Evolutionary conservation across 2,113 vertebrate genomes (phyloP).

Genomic region (Probosciger aterrimus): DNA sequence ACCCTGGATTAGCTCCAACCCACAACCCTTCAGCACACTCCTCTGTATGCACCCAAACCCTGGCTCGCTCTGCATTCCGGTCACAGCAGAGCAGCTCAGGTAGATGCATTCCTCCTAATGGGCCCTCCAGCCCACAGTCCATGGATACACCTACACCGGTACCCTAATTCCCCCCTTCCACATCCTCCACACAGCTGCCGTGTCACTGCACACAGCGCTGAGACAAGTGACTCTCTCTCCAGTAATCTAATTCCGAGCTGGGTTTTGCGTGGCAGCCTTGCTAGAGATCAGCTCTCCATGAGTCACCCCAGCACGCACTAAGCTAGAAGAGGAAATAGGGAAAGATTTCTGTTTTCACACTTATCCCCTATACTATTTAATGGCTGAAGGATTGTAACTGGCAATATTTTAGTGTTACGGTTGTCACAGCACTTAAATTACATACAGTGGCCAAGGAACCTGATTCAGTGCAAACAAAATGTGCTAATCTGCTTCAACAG

Average conservation of each 20-base stretch:
- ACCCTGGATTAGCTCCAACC: neutral
- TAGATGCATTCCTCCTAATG: neutral
- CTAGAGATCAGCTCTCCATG: neutral
- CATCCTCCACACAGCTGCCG: fast-evolving
- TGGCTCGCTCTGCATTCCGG: neutral
- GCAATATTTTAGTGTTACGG: neutral
- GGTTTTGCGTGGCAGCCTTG: neutral
- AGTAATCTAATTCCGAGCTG: fast-evolving
- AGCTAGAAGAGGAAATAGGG: neutral
- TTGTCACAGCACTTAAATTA: neutral
- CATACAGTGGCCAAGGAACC: neutral
- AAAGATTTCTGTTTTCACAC: neutral
- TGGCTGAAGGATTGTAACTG: neutral
- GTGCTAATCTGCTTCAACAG: neutral
- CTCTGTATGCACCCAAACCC: neutral
- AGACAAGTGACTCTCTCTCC: neutral
- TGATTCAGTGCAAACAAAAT: fast-evolving
- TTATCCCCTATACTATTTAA: too few relatives aligned
- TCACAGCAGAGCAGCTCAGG: neutral
- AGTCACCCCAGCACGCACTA: neutral
- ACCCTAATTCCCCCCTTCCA: fast-evolving
- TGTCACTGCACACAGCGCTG: neutral
- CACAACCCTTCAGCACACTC: neutral
- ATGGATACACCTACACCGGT: neutral
- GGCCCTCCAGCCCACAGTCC: neutral